Evolutionary conservation across 1,140 invertebrate genomes (phyloP).

Genomic region (Mya arenaria): DNA sequence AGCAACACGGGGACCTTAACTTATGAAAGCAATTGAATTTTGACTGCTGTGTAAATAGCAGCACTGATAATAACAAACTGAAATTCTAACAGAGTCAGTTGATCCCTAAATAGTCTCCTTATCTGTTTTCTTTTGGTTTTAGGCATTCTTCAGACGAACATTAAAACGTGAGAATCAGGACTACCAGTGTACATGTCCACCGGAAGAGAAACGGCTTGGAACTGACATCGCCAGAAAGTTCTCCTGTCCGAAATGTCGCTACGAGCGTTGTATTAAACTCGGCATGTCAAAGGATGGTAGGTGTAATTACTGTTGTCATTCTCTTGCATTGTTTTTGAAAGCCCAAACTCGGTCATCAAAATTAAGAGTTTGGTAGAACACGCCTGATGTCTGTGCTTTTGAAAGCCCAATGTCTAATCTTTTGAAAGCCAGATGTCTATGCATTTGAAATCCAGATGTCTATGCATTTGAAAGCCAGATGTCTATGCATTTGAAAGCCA

Average conservation of each 20-base stretch:
- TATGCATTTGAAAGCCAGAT: no score
- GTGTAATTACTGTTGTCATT: no score
- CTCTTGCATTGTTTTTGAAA: no score
- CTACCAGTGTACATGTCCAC: constrained; percentile 37
- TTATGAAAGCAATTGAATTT: background rate
- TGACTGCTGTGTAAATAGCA: background rate
- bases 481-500: no score
- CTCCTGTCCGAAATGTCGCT: constrained; percentile 69
- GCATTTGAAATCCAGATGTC: no score
- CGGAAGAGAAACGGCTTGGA: background rate
- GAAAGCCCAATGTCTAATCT: no score
- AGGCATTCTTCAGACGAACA: constrained; percentile 72
- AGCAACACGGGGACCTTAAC: background rate
- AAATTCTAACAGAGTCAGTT: background rate
- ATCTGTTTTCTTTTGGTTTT: background rate
- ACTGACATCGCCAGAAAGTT: constrained; percentile 38
- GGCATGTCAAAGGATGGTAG: constrained; percentile 73
- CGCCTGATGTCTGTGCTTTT: no score
- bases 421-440: no score
- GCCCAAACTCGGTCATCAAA: no score
- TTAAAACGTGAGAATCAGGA: constrained; percentile 42
- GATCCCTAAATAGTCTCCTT: background rate
- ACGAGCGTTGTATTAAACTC: constrained; percentile 63
- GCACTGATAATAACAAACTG: background rate
- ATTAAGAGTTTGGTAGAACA: no score